A percentile compares a stretch with the other conserved stretches of the same genome.
Conservation (phyloP, 1,140 invertebrate species). For the Drosophila sturtevanti region DNA sequence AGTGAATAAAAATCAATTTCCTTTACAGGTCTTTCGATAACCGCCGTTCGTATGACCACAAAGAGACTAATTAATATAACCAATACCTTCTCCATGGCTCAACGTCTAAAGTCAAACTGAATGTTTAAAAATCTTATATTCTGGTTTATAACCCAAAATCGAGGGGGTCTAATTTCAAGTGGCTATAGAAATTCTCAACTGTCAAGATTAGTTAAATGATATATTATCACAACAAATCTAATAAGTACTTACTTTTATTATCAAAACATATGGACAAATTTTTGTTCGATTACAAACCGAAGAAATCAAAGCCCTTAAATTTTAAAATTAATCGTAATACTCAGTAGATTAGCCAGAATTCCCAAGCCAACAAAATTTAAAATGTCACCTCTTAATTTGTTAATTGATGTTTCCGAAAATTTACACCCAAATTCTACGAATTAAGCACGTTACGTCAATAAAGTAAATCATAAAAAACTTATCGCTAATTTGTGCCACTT, state of each 20-base stretch:
- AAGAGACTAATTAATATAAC: constrained; percentile 6
- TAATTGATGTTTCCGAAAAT: constrained; percentile 27
- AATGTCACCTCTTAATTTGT: background rate
- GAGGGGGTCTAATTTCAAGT: constrained; percentile 24
- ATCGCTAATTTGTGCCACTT: constrained; percentile 34
- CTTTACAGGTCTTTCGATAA: constrained; percentile 15
- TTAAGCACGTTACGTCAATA: constrained; percentile 19
- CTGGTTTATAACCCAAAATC: constrained; percentile 20
- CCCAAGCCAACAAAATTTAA: no score
- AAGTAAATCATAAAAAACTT: constrained; percentile 14
- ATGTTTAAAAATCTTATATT: background rate
- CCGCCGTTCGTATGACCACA: constrained; percentile 6
- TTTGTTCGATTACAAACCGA: background rate
- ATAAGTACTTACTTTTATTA: background rate
- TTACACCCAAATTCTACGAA: constrained; percentile 4
- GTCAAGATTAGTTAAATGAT: constrained; percentile 18
- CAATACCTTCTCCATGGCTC: constrained; percentile 31
- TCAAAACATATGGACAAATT: background rate
- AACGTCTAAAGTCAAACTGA: constrained; percentile 25
- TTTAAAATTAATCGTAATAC: background rate
- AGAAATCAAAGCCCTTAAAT: background rate
- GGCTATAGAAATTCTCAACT: constrained; percentile 6
- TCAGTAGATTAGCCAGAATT: no score
- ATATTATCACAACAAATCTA: background rate
- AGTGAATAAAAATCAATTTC: constrained; percentile 60